These are phyloP conservation scores for Dromaius novaehollandiae DNA, from an alignment of 2,113 vertebrate species.

Conservation along the genomic window DNA sequence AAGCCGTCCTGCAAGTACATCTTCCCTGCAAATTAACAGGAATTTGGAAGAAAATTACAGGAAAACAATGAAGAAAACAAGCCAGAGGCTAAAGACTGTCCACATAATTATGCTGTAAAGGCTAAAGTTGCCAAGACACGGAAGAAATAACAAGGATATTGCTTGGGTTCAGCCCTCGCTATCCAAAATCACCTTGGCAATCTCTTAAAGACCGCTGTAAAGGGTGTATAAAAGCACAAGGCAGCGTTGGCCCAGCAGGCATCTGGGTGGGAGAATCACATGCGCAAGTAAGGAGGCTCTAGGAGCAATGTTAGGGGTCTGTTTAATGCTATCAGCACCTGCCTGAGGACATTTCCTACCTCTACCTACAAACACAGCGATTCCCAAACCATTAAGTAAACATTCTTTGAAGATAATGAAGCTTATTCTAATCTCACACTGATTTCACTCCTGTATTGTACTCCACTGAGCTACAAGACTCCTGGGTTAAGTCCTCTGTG, in stretches of 20 bases:
- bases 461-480: slow-evolving; percentile 24
- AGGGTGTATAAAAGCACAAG: background rate
- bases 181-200: background rate
- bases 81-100: background rate
- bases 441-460: slow-evolving; percentile 30
- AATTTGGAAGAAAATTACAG: background rate
- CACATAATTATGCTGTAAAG: background rate
- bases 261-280: background rate
- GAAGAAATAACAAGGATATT: background rate
- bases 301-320: background rate
- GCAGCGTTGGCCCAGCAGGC: background rate
- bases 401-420: slow-evolving; percentile 61
- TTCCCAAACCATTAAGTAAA: slow-evolving; percentile 34
- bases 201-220: background rate
- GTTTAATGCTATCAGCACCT: background rate
- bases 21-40: background rate
- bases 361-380: slow-evolving; percentile 18
- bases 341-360: slow-evolving; percentile 40
- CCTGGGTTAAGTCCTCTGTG: background rate
- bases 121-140: background rate
- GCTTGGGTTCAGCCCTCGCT: background rate
- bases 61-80: background rate
- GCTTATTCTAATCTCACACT: slow-evolving; percentile 41
- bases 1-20: background rate
- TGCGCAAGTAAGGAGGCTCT: background rate